Evolutionary conservation across 2,888 invertebrate species (phyloP).

Genomic region (Electrophaes corylata): DNA sequence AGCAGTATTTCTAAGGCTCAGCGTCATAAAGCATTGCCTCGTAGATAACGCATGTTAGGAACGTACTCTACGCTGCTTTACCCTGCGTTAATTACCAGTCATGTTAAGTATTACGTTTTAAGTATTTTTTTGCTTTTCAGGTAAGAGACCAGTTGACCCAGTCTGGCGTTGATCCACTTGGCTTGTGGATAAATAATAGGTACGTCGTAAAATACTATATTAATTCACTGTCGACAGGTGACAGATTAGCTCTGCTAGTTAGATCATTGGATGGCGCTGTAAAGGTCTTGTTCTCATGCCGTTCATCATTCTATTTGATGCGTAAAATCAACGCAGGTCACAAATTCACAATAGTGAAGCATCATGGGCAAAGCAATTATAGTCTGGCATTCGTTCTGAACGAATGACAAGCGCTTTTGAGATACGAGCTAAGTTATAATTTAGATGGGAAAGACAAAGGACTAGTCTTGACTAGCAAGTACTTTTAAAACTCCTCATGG

Average conservation of each 20-base stretch:
- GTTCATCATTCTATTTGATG: slow-evolving; percentile 13
- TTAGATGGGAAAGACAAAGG: neutral
- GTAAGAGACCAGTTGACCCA: slow-evolving; percentile 39
- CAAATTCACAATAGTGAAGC: neutral
- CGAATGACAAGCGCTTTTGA: neutral
- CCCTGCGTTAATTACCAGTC: no score
- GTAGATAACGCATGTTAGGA: no score
- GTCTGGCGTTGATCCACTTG: slow-evolving; percentile 52
- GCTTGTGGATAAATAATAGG: slow-evolving; percentile 28
- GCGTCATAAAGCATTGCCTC: no score
- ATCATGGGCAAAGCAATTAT: neutral
- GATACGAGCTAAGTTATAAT: neutral
- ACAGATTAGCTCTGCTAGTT: slow-evolving; percentile 40
- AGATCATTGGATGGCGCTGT: slow-evolving; percentile 18
- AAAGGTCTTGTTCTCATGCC: slow-evolving; percentile 32
- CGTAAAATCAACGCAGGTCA: slow-evolving; percentile 4
- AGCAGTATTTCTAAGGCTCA: no score
- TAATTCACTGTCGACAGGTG: slow-evolving; percentile 42
- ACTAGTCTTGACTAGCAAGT: neutral
- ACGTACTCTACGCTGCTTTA: no score
- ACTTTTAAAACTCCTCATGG: neutral
- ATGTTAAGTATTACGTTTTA: no score
- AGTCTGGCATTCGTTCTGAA: slow-evolving; percentile 8
- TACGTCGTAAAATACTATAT: slow-evolving; percentile 41
- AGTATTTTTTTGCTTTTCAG: slow-evolving; percentile 9